Evolutionary conservation across 2,113 vertebrate genomes (phyloP), one percentile per base, ranked within the genome.

Genomic region (Dermatemys mawii): DNA sequence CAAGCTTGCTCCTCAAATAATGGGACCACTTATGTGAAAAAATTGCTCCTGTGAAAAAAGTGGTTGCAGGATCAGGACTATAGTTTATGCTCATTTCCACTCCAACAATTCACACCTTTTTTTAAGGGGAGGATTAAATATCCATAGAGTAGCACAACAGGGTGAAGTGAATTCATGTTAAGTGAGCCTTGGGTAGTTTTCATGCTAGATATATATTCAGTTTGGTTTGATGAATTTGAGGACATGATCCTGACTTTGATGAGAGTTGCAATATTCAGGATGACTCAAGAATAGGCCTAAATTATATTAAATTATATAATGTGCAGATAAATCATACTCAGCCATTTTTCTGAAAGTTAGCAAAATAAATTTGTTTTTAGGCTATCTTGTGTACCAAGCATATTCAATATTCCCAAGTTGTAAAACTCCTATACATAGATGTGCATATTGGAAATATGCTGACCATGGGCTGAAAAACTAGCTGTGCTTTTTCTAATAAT

Each of bases 211-310:
- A 0, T 6, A 6, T 27, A 8, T 78, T 26, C 54, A 83, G 14
- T 1, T 2, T 10, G 35, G 60, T 38, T 50, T 51, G 3, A 51
- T 21, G 93, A 85, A 86, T 54, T 11, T 0, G 1, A 83, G 51
- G 14, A 32, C 55, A 76, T 0, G 0, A 38, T 60, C 19, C 4
- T 73, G 87, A n/a, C 24, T 63, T 26, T 21, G 21, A 76, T 1
- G 5, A 76, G 24, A 26, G 55, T 76, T 76, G 54, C 22, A 84
- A 12, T 73, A 86, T 46, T 86, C 55, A 73, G 85, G 35, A 54
- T 5, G 24, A 0, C 46, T 41, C 70, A 67, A 51, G 29, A 70
- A 67, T 38, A 76, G 2, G 11, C 46, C 6, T 46, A 78, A 73
- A 13, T 49, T 27, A 17, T 48, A n/a, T 21, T 48, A 51, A 89